Percentiles rank a stretch among this genome's conserved stretches.
These are phyloP conservation scores for Hypanus sabinus DNA, from an alignment of 2,113 vertebrate species.

Conservation along the genomic window DNA sequence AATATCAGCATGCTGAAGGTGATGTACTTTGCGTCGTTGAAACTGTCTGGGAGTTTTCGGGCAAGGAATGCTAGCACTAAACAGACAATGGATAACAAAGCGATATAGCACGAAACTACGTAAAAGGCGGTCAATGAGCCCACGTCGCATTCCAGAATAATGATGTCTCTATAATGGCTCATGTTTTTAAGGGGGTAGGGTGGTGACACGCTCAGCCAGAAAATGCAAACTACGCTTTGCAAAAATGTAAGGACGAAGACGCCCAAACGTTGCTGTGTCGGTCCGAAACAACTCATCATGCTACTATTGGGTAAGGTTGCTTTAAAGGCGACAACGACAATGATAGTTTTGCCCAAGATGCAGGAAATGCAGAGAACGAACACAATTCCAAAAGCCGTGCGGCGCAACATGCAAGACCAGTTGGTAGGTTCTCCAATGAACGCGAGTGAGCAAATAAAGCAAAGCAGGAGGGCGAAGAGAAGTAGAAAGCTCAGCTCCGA, in stretches of 20 bases:
- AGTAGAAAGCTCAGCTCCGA: slow-evolving; percentile 42
- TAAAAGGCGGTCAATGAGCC: slow-evolving; percentile 25
- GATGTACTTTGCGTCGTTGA: slow-evolving; percentile 20
- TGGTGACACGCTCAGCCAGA: slow-evolving; percentile 16
- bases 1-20: slow-evolving; percentile 31
- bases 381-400: slow-evolving; percentile 40
- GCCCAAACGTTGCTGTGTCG: slow-evolving; percentile 34
- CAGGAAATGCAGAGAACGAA: slow-evolving; percentile 44
- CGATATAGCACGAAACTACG: background rate
- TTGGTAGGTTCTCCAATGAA: slow-evolving; percentile 39
- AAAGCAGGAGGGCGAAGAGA: slow-evolving; percentile 35
- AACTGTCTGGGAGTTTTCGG: slow-evolving; percentile 28
- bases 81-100: slow-evolving; percentile 4
- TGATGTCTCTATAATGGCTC: background rate
- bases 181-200: slow-evolving; percentile 8
- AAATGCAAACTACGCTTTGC: background rate
- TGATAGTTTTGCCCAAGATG: slow-evolving; percentile 42
- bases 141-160: slow-evolving; percentile 33
- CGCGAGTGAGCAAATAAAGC: slow-evolving; percentile 42
- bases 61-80: slow-evolving; percentile 22
- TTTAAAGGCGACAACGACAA: slow-evolving; percentile 42
- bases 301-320: slow-evolving; percentile 36
- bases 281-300: slow-evolving; percentile 37
- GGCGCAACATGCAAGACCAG: slow-evolving; percentile 39
- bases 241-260: slow-evolving; percentile 34